Base-by-base conservation (phyloP, 2,888 invertebrate species). In the Amiota mariae region DNA sequence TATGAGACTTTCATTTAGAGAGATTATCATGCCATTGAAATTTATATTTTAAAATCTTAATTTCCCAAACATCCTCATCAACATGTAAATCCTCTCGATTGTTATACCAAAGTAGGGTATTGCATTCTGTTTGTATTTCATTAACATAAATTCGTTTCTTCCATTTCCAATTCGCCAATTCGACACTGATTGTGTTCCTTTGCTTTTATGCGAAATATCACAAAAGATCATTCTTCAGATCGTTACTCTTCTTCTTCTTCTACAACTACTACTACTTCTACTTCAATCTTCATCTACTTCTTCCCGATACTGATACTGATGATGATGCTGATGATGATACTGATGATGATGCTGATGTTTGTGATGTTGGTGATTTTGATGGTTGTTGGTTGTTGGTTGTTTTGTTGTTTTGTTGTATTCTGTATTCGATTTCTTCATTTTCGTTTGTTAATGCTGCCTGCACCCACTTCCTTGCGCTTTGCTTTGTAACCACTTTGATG, bases 361-460 rank as follows among this genome's bases (percentile, higher is more conserved):
- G 75, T 70, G 71, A 57, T 48, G 24, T 24, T 24, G 24, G 24
- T 24, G 24, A 24, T 24, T 24, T 24, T 24, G 24, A 24, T 24
- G 24, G 24, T 24, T 24, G 24, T 24, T 24, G 24, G 24, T 54
- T 47, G 15, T 54, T 70, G 49, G 18, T 47, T 46, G 11, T 15
- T 47, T 51, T 71, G 12, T 48, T 64, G 64, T 57, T 72, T 18
- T 77, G 73, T 76, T 64, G 64, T 57, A 71, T 18, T 77, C 72
- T 76, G 15, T 59, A 20, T 4, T 8, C 59, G 59, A 59, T 59
- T 59, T 59, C 59, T 59, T 59, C 10, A 59, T 59, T 59, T 59
- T 36, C 18, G 18, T 57, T 47, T 59, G 70, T n/a, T 48, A 11
- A 0, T 63, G 3, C 6, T 63, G 46, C 8, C 8, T 63, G 36